These are phyloP conservation scores for Xiphias gladius DNA, from an alignment of 2,113 vertebrate genomes.

Conservation along the genomic window DNA sequence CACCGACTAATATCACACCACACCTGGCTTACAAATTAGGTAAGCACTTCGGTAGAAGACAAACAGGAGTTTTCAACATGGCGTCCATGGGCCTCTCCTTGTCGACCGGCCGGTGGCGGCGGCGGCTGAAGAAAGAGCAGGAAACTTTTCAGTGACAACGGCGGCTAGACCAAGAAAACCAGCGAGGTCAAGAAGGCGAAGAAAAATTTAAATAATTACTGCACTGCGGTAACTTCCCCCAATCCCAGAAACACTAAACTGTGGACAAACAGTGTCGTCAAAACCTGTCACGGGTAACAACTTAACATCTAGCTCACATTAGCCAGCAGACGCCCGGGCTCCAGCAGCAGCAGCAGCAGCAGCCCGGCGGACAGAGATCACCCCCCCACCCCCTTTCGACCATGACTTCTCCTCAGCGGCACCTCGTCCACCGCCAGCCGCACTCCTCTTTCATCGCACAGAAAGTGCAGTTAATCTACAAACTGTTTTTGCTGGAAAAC, in stretches of 20 bases:
- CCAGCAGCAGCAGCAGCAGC: neutral
- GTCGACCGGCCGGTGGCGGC: neutral
- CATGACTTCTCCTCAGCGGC: slow-evolving; percentile 42
- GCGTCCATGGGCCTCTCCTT: rapidly evolving
- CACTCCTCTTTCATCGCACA: neutral
- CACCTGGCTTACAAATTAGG: neutral
- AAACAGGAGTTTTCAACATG: neutral
- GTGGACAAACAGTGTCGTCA: too few species aligned
- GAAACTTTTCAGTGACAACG: neutral
- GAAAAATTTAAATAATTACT: neutral
- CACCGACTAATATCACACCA: neutral
- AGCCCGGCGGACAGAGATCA: rapidly evolving
- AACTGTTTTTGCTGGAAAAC: slow-evolving; percentile 69
- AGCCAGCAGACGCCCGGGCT: neutral
- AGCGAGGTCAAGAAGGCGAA: neutral
- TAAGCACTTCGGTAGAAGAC: neutral
- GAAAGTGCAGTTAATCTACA: slow-evolving; percentile 50
- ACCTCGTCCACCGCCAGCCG: rapidly evolving
- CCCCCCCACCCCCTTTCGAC: rapidly evolving
- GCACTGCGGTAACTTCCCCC: neutral
- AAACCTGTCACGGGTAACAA: neutral
- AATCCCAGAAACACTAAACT: neutral
- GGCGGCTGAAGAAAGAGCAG: neutral
- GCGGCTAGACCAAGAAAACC: neutral
- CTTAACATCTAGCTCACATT: neutral